Conservation (phyloP, 2,888 invertebrate species). For the Torymus texanus region DNA sequence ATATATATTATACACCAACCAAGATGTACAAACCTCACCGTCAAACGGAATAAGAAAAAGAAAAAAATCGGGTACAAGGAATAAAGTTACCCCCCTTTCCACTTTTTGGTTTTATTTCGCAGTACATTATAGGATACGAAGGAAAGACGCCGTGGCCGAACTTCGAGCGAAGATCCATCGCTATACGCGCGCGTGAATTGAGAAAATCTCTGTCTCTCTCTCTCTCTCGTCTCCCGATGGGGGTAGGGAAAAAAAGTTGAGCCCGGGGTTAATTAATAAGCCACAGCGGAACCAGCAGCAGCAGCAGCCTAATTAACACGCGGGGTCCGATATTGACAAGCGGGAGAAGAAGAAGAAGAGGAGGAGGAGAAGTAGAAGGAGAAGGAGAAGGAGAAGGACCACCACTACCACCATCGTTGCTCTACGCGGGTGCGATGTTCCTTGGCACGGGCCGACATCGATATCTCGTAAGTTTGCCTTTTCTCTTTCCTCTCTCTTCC, state of each 20-base stretch:
- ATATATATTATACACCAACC: background rate
- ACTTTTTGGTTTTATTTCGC: too few species aligned
- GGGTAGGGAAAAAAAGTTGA: slow-evolving; percentile 30
- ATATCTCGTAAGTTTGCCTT: slow-evolving; percentile 41
- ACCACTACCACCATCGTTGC: too few species aligned
- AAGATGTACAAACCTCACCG: background rate
- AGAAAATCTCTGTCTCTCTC: too few species aligned
- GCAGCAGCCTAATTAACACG: slow-evolving; percentile 46
- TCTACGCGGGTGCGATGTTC: slow-evolving; percentile 29
- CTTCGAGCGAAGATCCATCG: too few species aligned
- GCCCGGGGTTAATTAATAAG: slow-evolving; percentile 48
- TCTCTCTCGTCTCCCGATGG: too few species aligned
- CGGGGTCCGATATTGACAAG: slow-evolving; percentile 39
- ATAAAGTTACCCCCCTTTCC: too few species aligned
- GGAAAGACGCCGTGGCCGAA: too few species aligned
- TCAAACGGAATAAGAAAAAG: background rate
- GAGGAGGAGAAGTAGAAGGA: slow-evolving; percentile 21
- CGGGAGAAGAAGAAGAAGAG: slow-evolving; percentile 15
- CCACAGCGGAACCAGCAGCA: background rate
- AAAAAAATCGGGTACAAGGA: background rate
- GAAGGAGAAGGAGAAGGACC: slow-evolving; percentile 19
- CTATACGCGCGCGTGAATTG: too few species aligned
- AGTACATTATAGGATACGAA: too few species aligned
- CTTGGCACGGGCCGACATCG: slow-evolving; percentile 49
- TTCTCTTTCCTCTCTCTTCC: slow-evolving; percentile 16